A percentile compares a stretch with the other conserved stretches of the same genome.
phyloP scores from a whole-genome alignment of 2,888 invertebrate species.

The Busseola fusca region DNA sequence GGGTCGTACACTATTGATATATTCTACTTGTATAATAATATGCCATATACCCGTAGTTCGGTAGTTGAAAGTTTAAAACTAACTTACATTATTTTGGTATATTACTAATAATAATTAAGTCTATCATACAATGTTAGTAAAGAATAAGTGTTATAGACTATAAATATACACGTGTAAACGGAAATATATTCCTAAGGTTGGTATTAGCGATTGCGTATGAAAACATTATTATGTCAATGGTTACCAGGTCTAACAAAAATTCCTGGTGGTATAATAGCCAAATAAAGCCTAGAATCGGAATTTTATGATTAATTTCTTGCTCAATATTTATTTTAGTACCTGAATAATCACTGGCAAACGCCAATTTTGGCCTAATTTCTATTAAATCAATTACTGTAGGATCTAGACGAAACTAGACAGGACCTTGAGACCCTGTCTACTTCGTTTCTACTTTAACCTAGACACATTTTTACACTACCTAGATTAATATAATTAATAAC shows the following conservation, averaged over 20 bases:
- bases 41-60: background rate
- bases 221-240: background rate
- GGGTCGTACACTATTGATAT: background rate
- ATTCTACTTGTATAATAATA: background rate
- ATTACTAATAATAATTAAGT: conserved; percentile 9
- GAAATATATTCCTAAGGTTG: background rate
- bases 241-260: background rate
- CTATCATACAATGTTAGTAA: too few species aligned
- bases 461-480: background rate
- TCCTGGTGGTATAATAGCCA: background rate
- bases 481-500: background rate
- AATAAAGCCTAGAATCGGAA: background rate
- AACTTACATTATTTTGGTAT: background rate
- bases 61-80: conserved; percentile 1
- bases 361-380: background rate
- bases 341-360: background rate
- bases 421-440: background rate
- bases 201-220: background rate
- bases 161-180: background rate
- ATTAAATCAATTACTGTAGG: background rate
- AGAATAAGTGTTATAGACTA: background rate
- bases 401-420: background rate
- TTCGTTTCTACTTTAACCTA: background rate
- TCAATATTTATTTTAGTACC: background rate
- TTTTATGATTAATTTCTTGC: background rate